Conservation (phyloP, 2,113 vertebrate species). For the Budorcas taxicolor region DNA sequence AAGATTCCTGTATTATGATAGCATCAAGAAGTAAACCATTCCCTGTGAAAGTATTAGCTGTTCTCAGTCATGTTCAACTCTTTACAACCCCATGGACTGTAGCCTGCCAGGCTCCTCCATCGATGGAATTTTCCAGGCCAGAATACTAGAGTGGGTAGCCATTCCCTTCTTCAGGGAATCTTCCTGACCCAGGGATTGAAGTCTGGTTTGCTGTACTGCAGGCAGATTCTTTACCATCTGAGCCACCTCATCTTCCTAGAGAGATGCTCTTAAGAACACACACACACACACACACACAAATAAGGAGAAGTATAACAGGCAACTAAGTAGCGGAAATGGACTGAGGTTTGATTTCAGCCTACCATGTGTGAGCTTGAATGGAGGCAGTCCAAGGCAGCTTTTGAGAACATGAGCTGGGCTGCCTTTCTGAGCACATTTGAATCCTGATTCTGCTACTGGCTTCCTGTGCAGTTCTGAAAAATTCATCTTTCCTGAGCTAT, state of each 20-base stretch:
- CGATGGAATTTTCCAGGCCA: not conserved
- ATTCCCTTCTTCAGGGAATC: not conserved
- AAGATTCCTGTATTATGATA: not conserved
- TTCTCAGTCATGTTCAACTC: not conserved
- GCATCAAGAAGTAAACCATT: not conserved
- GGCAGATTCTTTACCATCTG: not conserved
- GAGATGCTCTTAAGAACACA: not conserved
- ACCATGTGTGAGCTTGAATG: rapidly evolving
- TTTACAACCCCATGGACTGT: not conserved
- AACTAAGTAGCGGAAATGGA: not conserved
- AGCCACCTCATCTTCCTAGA: not conserved
- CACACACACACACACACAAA: not conserved
- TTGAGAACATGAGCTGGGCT: not conserved
- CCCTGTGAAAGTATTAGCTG: not conserved
- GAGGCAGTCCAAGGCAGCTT: not conserved
- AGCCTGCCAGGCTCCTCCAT: not conserved
- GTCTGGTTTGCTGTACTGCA: not conserved
- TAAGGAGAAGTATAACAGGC: not conserved
- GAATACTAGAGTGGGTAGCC: not conserved
- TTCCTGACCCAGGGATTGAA: not conserved
- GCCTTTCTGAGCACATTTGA: not conserved
- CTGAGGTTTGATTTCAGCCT: not conserved
- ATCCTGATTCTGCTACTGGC: not conserved
- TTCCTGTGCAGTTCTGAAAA: not conserved
- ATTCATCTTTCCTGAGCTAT: not conserved